Evolutionary conservation across 2,888 invertebrate genomes (phyloP).

Genomic region (Portevinia maculata): DNA sequence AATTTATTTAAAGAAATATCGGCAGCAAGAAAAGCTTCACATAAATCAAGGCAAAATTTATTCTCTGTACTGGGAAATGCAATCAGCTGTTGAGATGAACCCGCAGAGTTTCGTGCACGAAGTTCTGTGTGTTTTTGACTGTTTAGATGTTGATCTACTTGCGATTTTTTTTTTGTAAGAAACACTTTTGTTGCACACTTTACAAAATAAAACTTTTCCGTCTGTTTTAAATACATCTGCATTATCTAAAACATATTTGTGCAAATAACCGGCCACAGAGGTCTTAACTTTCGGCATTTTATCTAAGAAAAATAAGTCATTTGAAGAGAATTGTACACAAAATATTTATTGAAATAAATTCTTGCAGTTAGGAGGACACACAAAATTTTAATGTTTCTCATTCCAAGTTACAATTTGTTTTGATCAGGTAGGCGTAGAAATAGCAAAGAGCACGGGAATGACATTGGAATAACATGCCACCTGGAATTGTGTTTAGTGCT

Average conservation of each 20-base stretch:
- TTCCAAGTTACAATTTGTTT: too few species aligned
- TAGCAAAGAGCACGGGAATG: too few species aligned
- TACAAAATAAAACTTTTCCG: conserved; percentile 29
- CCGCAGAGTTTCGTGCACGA: conserved; percentile 1
- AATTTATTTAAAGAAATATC: conserved; percentile 33
- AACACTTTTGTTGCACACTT: conserved; percentile 42
- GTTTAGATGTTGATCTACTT: conserved; percentile 32
- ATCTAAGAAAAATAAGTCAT: too few species aligned
- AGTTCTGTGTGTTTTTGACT: conserved; percentile 33
- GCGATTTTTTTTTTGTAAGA: conserved; percentile 11
- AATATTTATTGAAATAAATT: conserved; percentile 19
- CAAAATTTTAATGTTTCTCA: conserved; percentile 17
- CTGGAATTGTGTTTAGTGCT: too few species aligned
- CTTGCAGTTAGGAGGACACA: conserved; percentile 9
- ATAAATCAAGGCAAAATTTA: too few species aligned
- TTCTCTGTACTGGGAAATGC: conserved; percentile 14
- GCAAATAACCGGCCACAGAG: background rate
- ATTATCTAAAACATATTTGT: conserved; percentile 27
- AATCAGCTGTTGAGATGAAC: conserved; percentile 27
- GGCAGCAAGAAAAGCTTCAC: conserved; percentile 35
- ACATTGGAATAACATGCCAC: too few species aligned
- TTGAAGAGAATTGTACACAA: too few species aligned
- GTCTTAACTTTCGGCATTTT: conserved; percentile 26
- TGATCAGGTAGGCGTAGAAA: too few species aligned
- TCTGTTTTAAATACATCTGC: conserved; percentile 43